A percentile compares a stretch with the other conserved stretches of the same genome.
These are phyloP conservation scores for Sandelia bainsii DNA, from an alignment of 2,797 vertebrate species.

Conservation along the genomic window DNA sequence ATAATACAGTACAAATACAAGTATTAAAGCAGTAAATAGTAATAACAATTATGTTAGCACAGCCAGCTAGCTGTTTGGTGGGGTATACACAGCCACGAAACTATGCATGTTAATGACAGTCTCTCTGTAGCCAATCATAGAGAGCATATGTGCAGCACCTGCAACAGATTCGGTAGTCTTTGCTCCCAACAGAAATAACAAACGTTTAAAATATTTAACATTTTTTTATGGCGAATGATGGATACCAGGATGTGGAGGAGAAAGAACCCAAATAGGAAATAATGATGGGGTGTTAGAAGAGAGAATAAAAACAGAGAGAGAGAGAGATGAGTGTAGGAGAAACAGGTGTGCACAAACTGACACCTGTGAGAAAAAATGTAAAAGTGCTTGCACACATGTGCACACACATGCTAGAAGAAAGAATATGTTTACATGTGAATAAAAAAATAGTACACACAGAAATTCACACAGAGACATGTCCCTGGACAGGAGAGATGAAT, in stretches of 20 bases:
- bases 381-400: neutral
- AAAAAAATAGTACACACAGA: neutral
- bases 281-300: constrained; percentile 23
- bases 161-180: neutral
- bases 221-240: constrained; percentile 7
- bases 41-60: too few relatives aligned
- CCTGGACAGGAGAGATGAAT: constrained; percentile 66
- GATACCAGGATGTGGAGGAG: constrained; percentile 2
- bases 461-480: constrained; percentile 32
- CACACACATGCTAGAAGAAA: neutral
- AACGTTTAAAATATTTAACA: constrained; percentile 7
- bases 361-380: constrained; percentile 36
- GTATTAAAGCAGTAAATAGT: too few relatives aligned
- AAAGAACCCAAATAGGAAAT: constrained; percentile 27
- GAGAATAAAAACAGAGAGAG: neutral
- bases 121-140: neutral
- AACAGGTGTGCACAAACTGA: constrained; percentile 42
- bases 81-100: too few relatives aligned
- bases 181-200: constrained; percentile 14
- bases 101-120: too few relatives aligned
- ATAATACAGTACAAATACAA: too few relatives aligned
- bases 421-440: constrained; percentile 14
- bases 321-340: neutral
- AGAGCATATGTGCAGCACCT: constrained; percentile 5
- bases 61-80: neutral